Percentiles rank a stretch among this genome's conserved stretches.
Evolutionary conservation across 2,888 invertebrate species (phyloP).

Genomic region (Ennomos quercinarius): DNA sequence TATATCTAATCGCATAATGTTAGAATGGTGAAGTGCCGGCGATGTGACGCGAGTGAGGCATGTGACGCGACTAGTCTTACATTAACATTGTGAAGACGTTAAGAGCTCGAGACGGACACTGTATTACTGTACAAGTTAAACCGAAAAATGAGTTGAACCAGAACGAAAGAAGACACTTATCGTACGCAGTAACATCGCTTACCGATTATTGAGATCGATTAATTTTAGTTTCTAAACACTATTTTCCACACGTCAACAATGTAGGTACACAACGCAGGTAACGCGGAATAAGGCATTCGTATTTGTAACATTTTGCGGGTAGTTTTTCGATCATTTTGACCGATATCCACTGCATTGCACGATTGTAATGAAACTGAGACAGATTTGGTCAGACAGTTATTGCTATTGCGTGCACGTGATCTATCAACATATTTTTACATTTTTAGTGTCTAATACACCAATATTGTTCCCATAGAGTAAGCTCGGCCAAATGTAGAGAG

Average conservation of each 20-base stretch:
- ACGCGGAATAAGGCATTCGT: constrained; percentile 83
- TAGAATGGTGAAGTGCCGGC: constrained; percentile 15
- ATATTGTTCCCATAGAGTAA: constrained; percentile 82
- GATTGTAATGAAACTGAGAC: constrained; percentile 48
- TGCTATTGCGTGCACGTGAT: constrained; percentile 62
- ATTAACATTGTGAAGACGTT: constrained; percentile 19
- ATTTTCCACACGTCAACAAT: constrained; percentile 70
- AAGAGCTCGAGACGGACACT: constrained; percentile 58
- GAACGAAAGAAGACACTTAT: constrained; percentile 59
- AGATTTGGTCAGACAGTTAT: constrained; percentile 45
- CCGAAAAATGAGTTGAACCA: constrained; percentile 41
- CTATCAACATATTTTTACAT: constrained; percentile 54
- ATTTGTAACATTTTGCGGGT: constrained; percentile 58
- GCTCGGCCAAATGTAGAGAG: constrained; percentile 71
- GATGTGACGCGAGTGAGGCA: constrained; percentile 12
- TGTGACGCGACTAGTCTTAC: constrained; percentile 8
- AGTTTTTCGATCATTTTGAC: constrained; percentile 46
- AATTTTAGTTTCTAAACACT: constrained; percentile 77
- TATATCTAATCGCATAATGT: constrained; percentile 41
- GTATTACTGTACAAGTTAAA: constrained; percentile 26
- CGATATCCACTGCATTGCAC: constrained; percentile 38
- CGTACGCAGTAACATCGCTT: constrained; percentile 73
- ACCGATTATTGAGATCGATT: constrained; percentile 82
- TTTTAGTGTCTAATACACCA: constrained; percentile 56
- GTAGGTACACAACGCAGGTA: constrained; percentile 80